These are phyloP conservation scores for Rattus rattus DNA, from an alignment of 2,113 vertebrate species.

Conservation along the genomic window DNA sequence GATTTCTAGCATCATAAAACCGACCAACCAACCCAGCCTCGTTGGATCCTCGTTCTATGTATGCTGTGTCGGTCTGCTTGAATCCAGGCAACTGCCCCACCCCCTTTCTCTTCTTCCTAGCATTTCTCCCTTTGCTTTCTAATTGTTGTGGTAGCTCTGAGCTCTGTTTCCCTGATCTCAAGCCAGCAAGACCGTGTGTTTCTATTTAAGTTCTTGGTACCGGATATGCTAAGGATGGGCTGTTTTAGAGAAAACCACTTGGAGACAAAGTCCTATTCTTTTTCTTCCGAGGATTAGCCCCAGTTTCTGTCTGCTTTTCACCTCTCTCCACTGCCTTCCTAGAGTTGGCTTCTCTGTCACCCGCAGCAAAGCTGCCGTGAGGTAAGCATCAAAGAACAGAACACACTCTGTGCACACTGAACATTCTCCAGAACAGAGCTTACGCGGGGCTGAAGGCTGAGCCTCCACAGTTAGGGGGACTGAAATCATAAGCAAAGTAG, in stretches of 20 bases:
- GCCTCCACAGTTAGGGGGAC: neutral
- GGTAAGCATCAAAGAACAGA: neutral
- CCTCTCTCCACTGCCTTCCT: neutral
- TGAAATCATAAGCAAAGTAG: neutral
- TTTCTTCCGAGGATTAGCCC: neutral
- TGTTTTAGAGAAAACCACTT: neutral
- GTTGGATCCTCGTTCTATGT: neutral
- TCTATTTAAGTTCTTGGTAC: neutral
- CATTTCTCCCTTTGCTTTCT: neutral
- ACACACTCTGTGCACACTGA: neutral
- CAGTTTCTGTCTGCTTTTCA: neutral
- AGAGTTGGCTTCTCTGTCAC: neutral
- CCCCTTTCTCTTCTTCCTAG: neutral
- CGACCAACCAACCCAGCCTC: neutral
- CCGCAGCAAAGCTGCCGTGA: neutral
- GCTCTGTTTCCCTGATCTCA: neutral
- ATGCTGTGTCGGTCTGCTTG: neutral
- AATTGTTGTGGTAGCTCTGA: neutral
- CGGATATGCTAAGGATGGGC: neutral
- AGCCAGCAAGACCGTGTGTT: neutral
- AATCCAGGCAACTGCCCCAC: neutral
- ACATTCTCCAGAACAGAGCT: neutral
- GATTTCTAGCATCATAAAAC: neutral
- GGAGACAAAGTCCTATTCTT: neutral
- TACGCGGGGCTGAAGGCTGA: neutral